Evolutionary conservation across 2,888 invertebrate genomes (phyloP).

Genomic region (Pediacus dermestoides): DNA sequence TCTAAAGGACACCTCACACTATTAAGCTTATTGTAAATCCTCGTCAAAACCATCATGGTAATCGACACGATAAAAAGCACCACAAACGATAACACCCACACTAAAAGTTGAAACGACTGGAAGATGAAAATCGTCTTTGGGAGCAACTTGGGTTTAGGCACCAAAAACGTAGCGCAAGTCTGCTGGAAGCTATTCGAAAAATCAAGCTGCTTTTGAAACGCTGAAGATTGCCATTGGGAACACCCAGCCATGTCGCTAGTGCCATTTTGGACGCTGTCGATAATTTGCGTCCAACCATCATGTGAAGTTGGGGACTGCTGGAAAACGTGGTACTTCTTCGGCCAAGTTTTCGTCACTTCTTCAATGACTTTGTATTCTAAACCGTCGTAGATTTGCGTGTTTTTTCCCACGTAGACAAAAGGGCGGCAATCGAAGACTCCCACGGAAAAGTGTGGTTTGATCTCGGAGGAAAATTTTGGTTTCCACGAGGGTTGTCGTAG

Average conservation of each 20-base stretch:
- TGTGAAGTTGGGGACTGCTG: no score
- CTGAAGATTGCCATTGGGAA: constrained; percentile 26
- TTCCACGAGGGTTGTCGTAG: no score
- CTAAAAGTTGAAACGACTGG: constrained; percentile 26
- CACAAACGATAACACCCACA: constrained; percentile 11
- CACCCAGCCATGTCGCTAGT: constrained; percentile 30
- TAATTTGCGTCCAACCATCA: constrained; percentile 20
- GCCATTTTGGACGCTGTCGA: constrained; percentile 19
- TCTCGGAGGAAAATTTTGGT: no score
- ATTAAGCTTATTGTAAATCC: neutral
- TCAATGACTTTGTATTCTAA: constrained; percentile 27
- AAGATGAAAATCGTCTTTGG: constrained; percentile 31
- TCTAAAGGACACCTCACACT: no score
- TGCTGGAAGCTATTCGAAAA: constrained; percentile 27
- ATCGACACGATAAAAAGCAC: neutral
- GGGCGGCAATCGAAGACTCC: constrained; percentile 31
- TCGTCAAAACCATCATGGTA: neutral
- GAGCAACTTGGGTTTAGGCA: constrained; percentile 34
- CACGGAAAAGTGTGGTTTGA: no score
- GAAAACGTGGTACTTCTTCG: constrained; percentile 19
- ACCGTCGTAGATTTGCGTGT: constrained; percentile 14
- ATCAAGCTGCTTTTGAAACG: constrained; percentile 17
- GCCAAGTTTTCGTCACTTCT: constrained; percentile 26
- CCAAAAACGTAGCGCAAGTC: constrained; percentile 34
- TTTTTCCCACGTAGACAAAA: constrained; percentile 19